phyloP scores from a whole-genome alignment of 1,140 invertebrate species.

The Tetraneura akinire region DNA sequence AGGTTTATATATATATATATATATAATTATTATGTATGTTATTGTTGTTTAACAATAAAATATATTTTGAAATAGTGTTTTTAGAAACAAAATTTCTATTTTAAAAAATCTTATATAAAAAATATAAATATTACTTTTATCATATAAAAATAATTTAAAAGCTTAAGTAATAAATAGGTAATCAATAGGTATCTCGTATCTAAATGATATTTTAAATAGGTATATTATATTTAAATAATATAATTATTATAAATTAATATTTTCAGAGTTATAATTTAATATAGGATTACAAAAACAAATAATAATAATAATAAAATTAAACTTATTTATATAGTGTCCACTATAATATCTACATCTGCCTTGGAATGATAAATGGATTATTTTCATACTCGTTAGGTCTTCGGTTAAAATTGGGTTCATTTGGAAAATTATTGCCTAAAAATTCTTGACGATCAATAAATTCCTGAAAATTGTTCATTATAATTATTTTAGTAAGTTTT shows the following conservation, averaged over 20 bases:
- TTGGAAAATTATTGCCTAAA: constrained; percentile 18
- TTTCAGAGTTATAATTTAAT: background rate
- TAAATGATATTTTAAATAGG: background rate
- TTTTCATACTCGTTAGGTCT: constrained; percentile 29
- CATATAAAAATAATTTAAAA: background rate
- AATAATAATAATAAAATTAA: background rate
- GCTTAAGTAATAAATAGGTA: background rate
- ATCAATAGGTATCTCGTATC: background rate
- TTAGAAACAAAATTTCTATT: background rate
- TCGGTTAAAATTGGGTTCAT: constrained; percentile 10
- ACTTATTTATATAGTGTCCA: background rate
- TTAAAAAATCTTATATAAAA: background rate
- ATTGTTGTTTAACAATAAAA: background rate
- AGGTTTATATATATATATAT: background rate
- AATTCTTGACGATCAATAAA: constrained; percentile 30
- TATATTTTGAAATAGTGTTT: too few relatives aligned
- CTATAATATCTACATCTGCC: constrained; percentile 11
- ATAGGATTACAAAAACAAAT: background rate
- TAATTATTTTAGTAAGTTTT: too few relatives aligned
- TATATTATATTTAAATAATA: background rate
- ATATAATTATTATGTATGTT: background rate
- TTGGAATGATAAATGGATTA: constrained; percentile 45
- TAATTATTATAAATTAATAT: background rate
- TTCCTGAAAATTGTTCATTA: constrained; percentile 30
- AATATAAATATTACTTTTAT: background rate